Evolutionary conservation across 2,888 invertebrate species (phyloP).

Genomic region (Meiosimyza decipiens): DNA sequence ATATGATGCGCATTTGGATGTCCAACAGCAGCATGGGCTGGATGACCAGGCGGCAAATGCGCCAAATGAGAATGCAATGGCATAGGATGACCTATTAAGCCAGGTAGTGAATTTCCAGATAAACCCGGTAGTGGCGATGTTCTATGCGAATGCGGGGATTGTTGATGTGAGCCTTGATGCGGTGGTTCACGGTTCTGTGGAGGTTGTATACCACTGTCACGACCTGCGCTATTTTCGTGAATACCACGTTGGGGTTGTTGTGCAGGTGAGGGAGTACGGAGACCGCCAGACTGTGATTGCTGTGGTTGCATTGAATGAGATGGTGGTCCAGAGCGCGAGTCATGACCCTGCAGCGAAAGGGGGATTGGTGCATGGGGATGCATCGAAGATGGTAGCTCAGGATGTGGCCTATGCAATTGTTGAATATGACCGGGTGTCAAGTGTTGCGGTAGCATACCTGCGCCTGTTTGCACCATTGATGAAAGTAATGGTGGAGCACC

Average conservation of each 20-base stretch:
- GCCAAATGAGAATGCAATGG: constrained; percentile 64
- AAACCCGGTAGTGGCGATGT: constrained; percentile 64
- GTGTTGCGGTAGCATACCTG: constrained; percentile 57
- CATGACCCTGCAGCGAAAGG: constrained; percentile 61
- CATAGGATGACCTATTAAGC: constrained; percentile 65
- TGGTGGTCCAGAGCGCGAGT: constrained; percentile 50
- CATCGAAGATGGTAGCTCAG: constrained; percentile 62
- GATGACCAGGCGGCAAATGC: constrained; percentile 61
- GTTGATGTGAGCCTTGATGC: constrained; percentile 53
- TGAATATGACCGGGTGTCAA: constrained; percentile 56
- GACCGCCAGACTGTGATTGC: constrained; percentile 52
- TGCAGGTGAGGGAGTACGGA: constrained; percentile 64
- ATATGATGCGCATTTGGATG: constrained; percentile 65
- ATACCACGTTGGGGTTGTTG: constrained; percentile 55
- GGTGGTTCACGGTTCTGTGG: constrained; percentile 52
- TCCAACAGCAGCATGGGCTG: constrained; percentile 58
- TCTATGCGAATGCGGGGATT: constrained; percentile 60
- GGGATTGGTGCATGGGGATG: constrained; percentile 65
- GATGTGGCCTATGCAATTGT: constrained; percentile 64
- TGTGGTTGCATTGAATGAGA: constrained; percentile 58
- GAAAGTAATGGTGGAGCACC: constrained; percentile 58
- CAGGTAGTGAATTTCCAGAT: constrained; percentile 56
- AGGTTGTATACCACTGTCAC: constrained; percentile 38
- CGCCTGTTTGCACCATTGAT: constrained; percentile 54
- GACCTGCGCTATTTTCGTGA: constrained; percentile 49